Percentiles rank a stretch among this genome's conserved stretches.
Conservation (phyloP, 2,113 vertebrate genomes). For the Paratilapia polleni region DNA sequence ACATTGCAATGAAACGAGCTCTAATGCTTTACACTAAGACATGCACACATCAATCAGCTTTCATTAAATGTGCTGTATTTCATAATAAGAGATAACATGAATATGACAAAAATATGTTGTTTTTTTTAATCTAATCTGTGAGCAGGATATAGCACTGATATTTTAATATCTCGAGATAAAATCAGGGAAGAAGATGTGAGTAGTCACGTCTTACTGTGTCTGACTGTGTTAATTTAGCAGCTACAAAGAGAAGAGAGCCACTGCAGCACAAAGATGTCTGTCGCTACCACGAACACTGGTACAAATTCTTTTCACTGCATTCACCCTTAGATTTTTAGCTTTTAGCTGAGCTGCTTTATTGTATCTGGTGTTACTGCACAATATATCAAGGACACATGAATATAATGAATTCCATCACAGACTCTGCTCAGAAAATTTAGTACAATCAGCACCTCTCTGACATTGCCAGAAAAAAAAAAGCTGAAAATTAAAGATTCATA, state of each 20-base stretch:
- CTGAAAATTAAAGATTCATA: neutral
- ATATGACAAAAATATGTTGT: too few relatives aligned
- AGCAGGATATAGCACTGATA: too few relatives aligned
- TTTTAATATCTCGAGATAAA: too few relatives aligned
- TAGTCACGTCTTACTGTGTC: too few relatives aligned
- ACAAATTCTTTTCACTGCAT: neutral
- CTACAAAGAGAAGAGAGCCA: too few relatives aligned
- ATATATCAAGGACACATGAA: neutral
- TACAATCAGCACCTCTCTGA: neutral
- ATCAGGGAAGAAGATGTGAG: too few relatives aligned
- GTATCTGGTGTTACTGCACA: neutral
- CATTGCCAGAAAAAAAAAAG: neutral
- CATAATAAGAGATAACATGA: too few relatives aligned
- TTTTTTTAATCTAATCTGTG: too few relatives aligned
- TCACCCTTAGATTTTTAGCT: neutral
- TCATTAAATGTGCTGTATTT: too few relatives aligned
- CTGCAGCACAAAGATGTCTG: neutral
- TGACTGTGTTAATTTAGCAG: too few relatives aligned
- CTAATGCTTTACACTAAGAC: too few relatives aligned
- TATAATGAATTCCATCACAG: neutral
- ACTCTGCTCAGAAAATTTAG: neutral
- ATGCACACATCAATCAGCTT: too few relatives aligned
- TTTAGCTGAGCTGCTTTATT: neutral
- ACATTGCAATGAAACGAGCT: neutral
- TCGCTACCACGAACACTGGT: neutral